phyloP scores from a whole-genome alignment of 2,113 vertebrate species.

The Xiphias gladius region DNA sequence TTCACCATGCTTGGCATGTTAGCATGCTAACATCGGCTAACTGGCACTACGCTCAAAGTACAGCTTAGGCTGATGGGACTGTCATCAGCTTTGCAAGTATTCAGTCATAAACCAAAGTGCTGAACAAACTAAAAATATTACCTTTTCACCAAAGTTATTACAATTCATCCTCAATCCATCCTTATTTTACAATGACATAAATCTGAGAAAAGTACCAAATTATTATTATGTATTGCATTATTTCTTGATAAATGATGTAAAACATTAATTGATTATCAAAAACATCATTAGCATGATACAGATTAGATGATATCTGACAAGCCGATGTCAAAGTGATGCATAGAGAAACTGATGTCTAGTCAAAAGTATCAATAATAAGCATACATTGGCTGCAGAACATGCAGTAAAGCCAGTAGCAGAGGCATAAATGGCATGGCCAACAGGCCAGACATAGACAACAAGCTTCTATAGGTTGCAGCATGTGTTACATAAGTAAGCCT shows the following conservation, averaged over 20 bases:
- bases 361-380: background rate
- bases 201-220: background rate
- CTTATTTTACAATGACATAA: background rate
- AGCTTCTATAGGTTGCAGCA: slow-evolving; percentile 47
- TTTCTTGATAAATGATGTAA: background rate
- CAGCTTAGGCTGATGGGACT: no score
- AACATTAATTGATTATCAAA: no score
- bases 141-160: no score
- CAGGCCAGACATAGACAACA: slow-evolving; percentile 44
- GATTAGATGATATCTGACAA: background rate
- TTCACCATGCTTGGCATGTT: no score
- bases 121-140: no score
- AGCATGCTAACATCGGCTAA: no score
- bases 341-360: background rate
- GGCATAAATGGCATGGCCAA: slow-evolving; percentile 17
- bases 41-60: no score
- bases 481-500: slow-evolving; percentile 56
- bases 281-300: background rate
- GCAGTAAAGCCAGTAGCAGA: slow-evolving; percentile 12
- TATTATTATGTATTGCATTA: background rate
- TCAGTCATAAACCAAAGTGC: no score
- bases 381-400: background rate
- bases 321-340: background rate
- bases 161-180: no score
- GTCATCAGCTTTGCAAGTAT: no score